These are phyloP conservation scores for Araneus ventricosus DNA, from an alignment of 1,140 invertebrate genomes.

Conservation along the genomic window DNA sequence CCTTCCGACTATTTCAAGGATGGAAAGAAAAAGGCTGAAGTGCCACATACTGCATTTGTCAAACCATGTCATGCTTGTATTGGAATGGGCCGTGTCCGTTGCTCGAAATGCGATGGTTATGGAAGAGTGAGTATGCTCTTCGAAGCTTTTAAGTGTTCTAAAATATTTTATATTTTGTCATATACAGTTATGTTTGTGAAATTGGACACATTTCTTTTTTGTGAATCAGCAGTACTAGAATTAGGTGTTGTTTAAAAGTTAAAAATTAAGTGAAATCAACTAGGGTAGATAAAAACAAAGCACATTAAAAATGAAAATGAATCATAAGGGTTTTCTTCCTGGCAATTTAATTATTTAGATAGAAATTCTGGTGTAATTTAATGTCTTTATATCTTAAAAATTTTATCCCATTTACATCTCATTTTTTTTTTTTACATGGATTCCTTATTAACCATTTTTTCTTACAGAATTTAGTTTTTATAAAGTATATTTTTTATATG, in stretches of 20 bases:
- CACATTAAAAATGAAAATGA: no score
- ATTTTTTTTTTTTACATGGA: no score
- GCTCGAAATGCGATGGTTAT: conserved; percentile 81
- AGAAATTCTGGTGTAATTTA: no score
- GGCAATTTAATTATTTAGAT: no score
- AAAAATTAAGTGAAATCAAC: not conserved
- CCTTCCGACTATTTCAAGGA: conserved; percentile 79
- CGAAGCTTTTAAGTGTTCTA: not conserved
- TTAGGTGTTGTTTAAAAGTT: not conserved
- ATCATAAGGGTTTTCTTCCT: no score
- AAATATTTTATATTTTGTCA: not conserved
- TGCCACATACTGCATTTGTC: conserved; percentile 83
- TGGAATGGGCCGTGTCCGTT: conserved; percentile 81
- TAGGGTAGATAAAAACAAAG: no score
- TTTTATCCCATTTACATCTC: no score
- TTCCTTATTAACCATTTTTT: no score
- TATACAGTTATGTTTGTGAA: not conserved
- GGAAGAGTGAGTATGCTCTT: conserved; percentile 80
- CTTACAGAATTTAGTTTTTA: no score
- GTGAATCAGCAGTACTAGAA: not conserved
- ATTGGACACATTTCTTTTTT: no score
- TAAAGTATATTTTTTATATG: no score
- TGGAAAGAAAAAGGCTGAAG: conserved; percentile 81
- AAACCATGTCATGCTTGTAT: conserved; percentile 83
- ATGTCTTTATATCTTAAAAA: no score